Evolutionary conservation across 2,888 invertebrate genomes (phyloP).

Genomic region (Julus scandinavius): DNA sequence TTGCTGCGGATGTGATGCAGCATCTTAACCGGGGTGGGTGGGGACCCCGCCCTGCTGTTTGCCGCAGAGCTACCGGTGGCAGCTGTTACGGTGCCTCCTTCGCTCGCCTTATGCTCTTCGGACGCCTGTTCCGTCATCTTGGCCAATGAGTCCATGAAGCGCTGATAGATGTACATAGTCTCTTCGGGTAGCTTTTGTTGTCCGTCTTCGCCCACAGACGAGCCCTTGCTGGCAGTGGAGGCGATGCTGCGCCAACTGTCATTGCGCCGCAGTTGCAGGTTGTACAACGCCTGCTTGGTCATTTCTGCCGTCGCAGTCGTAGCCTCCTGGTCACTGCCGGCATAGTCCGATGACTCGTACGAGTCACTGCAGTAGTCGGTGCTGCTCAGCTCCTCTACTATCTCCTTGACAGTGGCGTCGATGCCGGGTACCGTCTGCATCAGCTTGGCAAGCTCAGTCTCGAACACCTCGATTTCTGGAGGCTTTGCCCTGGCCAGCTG

Average conservation of each 20-base stretch:
- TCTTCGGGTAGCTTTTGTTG: slow-evolving; percentile 64
- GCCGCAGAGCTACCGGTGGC: not conserved
- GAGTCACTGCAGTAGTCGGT: slow-evolving; percentile 95
- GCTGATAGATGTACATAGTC: slow-evolving; percentile 87
- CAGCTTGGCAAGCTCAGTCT: slow-evolving; percentile 85
- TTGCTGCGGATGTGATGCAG: slow-evolving; percentile 92
- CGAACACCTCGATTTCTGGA: slow-evolving; percentile 87
- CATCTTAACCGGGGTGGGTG: slow-evolving; percentile 83
- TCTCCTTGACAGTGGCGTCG: slow-evolving; percentile 88
- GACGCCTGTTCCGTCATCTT: slow-evolving; percentile 69
- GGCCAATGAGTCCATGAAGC: slow-evolving; percentile 80
- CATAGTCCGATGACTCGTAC: slow-evolving; percentile 91
- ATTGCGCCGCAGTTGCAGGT: slow-evolving; percentile 33
- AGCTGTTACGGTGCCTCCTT: not conserved
- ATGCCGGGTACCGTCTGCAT: slow-evolving; percentile 95
- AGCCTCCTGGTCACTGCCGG: slow-evolving; percentile 80
- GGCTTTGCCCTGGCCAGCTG: slow-evolving; percentile 72
- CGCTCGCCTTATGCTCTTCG: slow-evolving; percentile 50
- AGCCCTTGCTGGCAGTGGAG: slow-evolving; percentile 46
- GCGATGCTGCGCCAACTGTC: slow-evolving; percentile 53
- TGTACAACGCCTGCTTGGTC: not conserved
- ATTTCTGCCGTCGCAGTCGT: not conserved
- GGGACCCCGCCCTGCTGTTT: slow-evolving; percentile 69
- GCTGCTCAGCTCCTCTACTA: slow-evolving; percentile 90
- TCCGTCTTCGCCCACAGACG: slow-evolving; percentile 43